Evolutionary conservation across 2,113 vertebrate genomes (phyloP), one percentile per base, ranked within the genome.

Genomic region (Amphilophus citrinellus): DNA sequence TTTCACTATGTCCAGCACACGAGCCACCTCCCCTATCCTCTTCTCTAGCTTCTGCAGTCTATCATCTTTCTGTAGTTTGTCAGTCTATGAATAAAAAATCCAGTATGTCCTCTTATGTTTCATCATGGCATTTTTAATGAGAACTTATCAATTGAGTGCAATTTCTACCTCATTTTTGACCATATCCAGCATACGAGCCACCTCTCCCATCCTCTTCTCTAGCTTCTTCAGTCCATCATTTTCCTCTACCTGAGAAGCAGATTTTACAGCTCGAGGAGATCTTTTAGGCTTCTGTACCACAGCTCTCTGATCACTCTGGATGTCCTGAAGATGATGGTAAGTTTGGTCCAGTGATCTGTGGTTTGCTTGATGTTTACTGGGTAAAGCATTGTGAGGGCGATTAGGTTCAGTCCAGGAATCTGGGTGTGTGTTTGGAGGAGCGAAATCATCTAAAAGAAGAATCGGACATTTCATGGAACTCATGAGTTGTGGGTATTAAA

Each of bases 101-200:
- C 5, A 35, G 5, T 6, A 35, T 35, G 32, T 6, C 32, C 32
- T 6, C 6, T 35, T 6, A 35, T 35, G 5, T 35, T 35, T 35
- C 32, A 35, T 35, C 32, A 30, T 30, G 27, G 27, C 27, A 6
- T 35, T 35, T 35, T 35, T 35, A 3, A 32, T 32, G 30, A 32
- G 5, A 32, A 32, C 30, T n/a, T 3, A 39, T 39, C 18, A 11
- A 61, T 32, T 6, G 5, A 61, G 2, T 5, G 1, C 6, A 50
- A 30, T 62, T 10, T 2, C 4, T 84, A 97, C 97, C 97, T 97
- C 97, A 44, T 89, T 84, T 89, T 95, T 96, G 50, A 98, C 93
- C 91, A 94, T 92, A 18, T 93, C 88, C 89, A 98, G 75, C 93
- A 95, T 95, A 2, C 35, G 83, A 58, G 88, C 93, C 80, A 98